A percentile compares a stretch with the other conserved stretches of the same genome.
These are phyloP conservation scores for Cryptus viduatorius DNA, from an alignment of 2,888 invertebrate genomes.

Conservation along the genomic window DNA sequence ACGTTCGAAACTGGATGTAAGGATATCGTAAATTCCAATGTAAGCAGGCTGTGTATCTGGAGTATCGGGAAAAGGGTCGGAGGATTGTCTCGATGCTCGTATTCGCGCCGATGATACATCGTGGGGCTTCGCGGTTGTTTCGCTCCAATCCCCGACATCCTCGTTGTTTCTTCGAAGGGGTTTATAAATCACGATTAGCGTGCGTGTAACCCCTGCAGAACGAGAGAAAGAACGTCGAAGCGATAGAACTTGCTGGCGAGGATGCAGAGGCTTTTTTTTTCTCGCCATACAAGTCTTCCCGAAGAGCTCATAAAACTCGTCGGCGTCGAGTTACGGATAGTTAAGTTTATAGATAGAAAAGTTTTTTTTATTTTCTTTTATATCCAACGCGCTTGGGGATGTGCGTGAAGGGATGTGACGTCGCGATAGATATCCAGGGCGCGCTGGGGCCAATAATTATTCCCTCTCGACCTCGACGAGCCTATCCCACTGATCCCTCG, in stretches of 20 bases:
- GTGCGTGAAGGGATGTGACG: conserved; percentile 15
- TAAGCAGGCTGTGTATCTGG: conserved; percentile 4
- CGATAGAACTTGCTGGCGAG: not conserved
- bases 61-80: conserved; percentile 57
- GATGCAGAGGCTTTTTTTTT: not conserved
- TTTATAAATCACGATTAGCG: conserved; percentile 84
- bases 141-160: conserved; percentile 71
- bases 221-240: not conserved
- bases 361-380: conserved; percentile 24
- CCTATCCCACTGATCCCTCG: conserved; percentile 41
- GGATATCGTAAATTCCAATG: conserved; percentile 59
- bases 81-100: conserved; percentile 70
- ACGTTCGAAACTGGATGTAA: conserved; percentile 35
- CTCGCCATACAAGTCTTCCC: conserved; percentile 63
- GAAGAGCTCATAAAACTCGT: conserved; percentile 35
- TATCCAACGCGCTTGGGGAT: conserved; percentile 15
- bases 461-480: conserved; percentile 24
- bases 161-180: conserved; percentile 66
- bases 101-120: conserved; percentile 44
- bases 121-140: conserved; percentile 19
- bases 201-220: conserved; percentile 44
- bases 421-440: conserved; percentile 1
- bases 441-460: conserved; percentile 49
- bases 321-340: conserved; percentile 16
- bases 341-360: conserved; percentile 27